A percentile compares a stretch with the other conserved stretches of the same genome.
Conservation (phyloP, 2,113 vertebrate genomes). For the Scatophagus argus region DNA sequence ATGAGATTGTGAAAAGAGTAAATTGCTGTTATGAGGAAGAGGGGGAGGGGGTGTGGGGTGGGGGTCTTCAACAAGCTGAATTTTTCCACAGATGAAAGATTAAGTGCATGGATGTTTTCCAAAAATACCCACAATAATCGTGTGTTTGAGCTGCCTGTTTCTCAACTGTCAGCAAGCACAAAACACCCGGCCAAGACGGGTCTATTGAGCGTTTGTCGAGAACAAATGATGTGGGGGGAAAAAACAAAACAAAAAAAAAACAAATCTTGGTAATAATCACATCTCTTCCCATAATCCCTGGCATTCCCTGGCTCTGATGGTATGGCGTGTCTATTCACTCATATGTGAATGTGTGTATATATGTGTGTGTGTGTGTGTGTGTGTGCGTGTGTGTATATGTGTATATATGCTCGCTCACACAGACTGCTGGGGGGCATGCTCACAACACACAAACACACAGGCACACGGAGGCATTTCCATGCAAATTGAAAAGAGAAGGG, state of each 20-base stretch:
- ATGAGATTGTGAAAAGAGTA: constrained; percentile 66
- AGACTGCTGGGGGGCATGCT: constrained; percentile 77
- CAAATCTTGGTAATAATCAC: constrained; percentile 85
- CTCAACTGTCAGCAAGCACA: constrained; percentile 78
- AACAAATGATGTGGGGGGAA: constrained; percentile 67
- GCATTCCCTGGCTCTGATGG: constrained; percentile 83
- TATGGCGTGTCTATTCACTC: constrained; percentile 76
- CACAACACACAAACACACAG: constrained; percentile 71
- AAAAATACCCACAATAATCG: constrained; percentile 80
- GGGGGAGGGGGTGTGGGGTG: background rate
- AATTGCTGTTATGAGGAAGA: constrained; percentile 57
- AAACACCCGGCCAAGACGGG: constrained; percentile 70
- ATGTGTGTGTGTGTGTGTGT: constrained; percentile 35
- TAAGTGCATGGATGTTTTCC: constrained; percentile 78
- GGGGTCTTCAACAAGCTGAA: constrained; percentile 68
- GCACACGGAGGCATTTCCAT: constrained; percentile 81
- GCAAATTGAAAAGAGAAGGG: constrained; percentile 85
- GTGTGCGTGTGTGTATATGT: constrained; percentile 1
- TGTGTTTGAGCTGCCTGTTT: constrained; percentile 71
- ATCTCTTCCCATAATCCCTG: constrained; percentile 83
- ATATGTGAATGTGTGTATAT: constrained; percentile 51
- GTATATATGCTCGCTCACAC: constrained; percentile 67
- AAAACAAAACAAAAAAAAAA: constrained; percentile 59
- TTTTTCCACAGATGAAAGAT: constrained; percentile 82
- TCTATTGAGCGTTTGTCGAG: constrained; percentile 77